Evolutionary conservation across 2,113 vertebrate genomes (phyloP).

Genomic region (Sardina pilchardus): DNA sequence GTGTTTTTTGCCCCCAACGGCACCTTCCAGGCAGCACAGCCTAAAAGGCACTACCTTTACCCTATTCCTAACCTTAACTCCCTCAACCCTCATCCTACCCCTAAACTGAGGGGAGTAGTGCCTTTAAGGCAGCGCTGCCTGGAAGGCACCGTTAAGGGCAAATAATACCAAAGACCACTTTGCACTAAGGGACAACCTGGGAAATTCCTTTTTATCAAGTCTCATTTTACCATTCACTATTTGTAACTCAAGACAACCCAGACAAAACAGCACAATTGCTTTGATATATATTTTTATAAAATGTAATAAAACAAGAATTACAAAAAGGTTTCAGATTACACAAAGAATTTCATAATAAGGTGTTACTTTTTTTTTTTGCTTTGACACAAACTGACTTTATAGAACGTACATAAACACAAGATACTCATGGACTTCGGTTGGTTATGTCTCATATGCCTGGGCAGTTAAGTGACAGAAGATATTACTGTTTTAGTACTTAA

Average conservation of each 20-base stretch:
- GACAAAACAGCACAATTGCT: neutral
- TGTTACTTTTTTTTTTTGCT: conserved; percentile 29
- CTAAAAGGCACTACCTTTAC: no score
- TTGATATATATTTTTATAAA: conserved; percentile 28
- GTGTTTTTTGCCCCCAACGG: no score
- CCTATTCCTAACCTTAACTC: no score
- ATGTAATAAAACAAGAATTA: conserved; percentile 52
- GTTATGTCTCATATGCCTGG: neutral
- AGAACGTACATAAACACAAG: conserved; percentile 32
- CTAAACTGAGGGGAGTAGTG: no score
- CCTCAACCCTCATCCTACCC: no score
- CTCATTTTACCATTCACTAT: neutral
- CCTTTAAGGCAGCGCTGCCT: no score
- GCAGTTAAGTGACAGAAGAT: neutral
- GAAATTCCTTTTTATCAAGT: no score
- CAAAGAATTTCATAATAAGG: conserved; percentile 37
- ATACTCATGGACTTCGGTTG: neutral
- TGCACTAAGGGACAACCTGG: no score
- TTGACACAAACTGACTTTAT: conserved; percentile 15
- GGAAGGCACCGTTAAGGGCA: no score
- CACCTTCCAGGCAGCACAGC: no score
- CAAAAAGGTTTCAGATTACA: conserved; percentile 32
- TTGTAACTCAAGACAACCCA: neutral
- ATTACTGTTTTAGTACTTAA: neutral
- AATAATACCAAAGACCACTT: no score